These are phyloP conservation scores for Hormiphora californensis DNA, from an alignment of 37 sponge, comb jelly and placozoan species.

Conservation along the genomic window DNA sequence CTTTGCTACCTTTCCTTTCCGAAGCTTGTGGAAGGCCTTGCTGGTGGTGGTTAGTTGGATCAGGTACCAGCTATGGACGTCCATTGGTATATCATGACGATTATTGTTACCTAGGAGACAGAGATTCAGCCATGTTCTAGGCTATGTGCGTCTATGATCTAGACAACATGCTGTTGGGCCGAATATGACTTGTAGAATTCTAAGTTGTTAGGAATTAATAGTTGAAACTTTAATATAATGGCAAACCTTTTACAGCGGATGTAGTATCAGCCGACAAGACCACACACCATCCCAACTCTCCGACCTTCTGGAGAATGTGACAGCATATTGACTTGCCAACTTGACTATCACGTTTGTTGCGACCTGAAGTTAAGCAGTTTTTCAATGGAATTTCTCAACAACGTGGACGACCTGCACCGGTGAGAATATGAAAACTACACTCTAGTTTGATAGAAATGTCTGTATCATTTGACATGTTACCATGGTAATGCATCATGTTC, in stretches of 20 bases:
- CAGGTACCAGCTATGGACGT: constrained; percentile 49
- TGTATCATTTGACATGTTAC: too few species aligned
- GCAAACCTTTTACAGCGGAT: constrained; percentile 24
- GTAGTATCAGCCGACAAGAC: constrained; percentile 42
- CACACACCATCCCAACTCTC: constrained; percentile 45
- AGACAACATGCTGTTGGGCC: neutral
- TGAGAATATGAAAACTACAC: too few species aligned
- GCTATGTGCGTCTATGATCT: neutral
- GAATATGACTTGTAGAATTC: neutral
- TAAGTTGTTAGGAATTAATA: neutral
- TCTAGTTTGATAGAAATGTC: too few species aligned
- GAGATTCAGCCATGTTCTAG: neutral
- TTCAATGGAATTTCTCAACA: too few species aligned
- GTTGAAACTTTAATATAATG: neutral
- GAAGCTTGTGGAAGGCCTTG: constrained; percentile 31
- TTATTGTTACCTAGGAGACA: constrained; percentile 36
- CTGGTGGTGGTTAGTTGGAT: neutral
- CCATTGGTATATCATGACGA: constrained; percentile 48
- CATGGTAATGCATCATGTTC: too few species aligned
- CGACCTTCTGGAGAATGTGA: constrained; percentile 48
- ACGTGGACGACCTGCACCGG: too few species aligned
- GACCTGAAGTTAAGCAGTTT: neutral
- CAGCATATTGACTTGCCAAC: constrained; percentile 43
- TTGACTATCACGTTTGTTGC: constrained; percentile 14
- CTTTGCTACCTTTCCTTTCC: too few species aligned